Base-by-base conservation (phyloP, 2,113 vertebrate species). In the Neogale vison region DNA sequence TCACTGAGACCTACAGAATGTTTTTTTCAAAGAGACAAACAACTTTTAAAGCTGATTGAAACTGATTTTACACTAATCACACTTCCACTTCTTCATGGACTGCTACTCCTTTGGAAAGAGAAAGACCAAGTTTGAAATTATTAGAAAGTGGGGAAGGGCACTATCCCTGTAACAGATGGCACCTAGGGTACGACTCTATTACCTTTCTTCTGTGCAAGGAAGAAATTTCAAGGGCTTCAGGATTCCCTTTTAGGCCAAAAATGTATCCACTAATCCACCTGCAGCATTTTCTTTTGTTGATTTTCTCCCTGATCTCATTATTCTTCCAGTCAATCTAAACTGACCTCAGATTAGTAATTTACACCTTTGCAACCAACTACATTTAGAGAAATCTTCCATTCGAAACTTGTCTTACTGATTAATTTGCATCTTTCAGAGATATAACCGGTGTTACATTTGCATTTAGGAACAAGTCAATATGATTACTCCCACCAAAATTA, bases 371-470 rank as follows among this genome's bases (percentile, higher is more conserved):
- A 98, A 93, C 39, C 93, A 98, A 87, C 63, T 4, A 72, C 84
- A 85, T 81, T 93, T 95, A 85, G 15, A 98, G 29, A 72, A 88
- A 93, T n/a, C 86, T 67, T 63, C 97, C 17, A 0, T 97, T 93
- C 96, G 42, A 81, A 86, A 80, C 29, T 67, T 80, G 5, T 23
- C 50, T 97, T 96, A 50, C 47, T 92, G 42, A 71, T 69, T 93
- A 94, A 90, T n/a, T 94, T 87, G 20, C 36, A 74, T 92, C 29
- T 89, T 88, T 72, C 97, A 97, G 98, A 96, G 0, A 3, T 21
- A 45, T 17, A 96, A 36, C 8, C n/a, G 94, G 42, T 31, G 17
- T 90, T 92, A 61, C 74, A 72, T 14, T 93, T 67, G 6, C 36
- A 89, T 76, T 95, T 96, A 91, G 18, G 39, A 95, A 26, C 3